phyloP scores from a whole-genome alignment of 2,888 invertebrate genomes.

The Archaeoteleia sp. region DNA sequence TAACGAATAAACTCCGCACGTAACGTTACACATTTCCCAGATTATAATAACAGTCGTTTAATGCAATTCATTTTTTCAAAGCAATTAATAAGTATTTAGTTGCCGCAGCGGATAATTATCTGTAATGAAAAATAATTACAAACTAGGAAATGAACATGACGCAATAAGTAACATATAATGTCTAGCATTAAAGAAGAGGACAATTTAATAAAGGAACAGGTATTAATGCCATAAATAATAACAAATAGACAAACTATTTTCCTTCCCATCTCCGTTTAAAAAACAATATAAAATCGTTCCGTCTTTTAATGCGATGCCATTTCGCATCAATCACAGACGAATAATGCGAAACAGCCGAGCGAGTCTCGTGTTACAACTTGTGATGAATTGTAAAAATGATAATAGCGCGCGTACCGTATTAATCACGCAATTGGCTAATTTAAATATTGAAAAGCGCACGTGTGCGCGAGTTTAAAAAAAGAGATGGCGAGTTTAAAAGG shows the following conservation, averaged over 20 bases:
- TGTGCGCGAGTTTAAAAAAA: neutral
- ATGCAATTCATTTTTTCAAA: slow-evolving; percentile 14
- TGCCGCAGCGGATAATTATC: slow-evolving; percentile 13
- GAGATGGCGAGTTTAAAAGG: slow-evolving; percentile 26
- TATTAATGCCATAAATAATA: neutral
- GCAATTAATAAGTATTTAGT: slow-evolving; percentile 28
- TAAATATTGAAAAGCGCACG: slow-evolving; percentile 15
- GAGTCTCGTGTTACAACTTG: no score
- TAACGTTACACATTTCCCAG: neutral
- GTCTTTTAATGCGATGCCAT: no score
- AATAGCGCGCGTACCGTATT: neutral
- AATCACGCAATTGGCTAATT: slow-evolving; percentile 1
- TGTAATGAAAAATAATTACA: slow-evolving; percentile 14
- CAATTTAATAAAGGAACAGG: slow-evolving; percentile 5
- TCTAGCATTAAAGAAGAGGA: slow-evolving; percentile 5
- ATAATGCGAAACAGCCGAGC: no score
- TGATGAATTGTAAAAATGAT: neutral
- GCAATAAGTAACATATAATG: slow-evolving; percentile 17
- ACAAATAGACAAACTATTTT: no score
- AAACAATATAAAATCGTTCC: no score
- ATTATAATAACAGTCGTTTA: slow-evolving; percentile 26
- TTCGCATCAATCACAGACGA: no score
- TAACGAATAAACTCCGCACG: no score
- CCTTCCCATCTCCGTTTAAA: no score
- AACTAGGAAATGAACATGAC: slow-evolving; percentile 11